Conservation (phyloP, 1,140 invertebrate species). For the Archegozetes longisetosus region DNA sequence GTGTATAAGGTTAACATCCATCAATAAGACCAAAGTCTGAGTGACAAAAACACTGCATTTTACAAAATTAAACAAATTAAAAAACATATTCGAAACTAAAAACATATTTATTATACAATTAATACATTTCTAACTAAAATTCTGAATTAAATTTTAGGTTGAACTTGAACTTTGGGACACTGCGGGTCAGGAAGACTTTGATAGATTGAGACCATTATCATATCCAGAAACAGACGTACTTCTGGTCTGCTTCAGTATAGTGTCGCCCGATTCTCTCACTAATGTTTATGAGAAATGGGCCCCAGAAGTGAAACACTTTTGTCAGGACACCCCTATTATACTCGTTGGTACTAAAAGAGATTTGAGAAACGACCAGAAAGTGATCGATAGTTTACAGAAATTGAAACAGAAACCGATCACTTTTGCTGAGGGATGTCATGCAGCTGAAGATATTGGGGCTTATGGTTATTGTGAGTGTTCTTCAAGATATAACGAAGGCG, state of each 20-base stretch:
- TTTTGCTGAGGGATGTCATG: background rate
- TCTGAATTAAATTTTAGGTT: slow-evolving; percentile 40
- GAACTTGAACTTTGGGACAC: slow-evolving; percentile 89
- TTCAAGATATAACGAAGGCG: background rate
- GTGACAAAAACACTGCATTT: too few species aligned
- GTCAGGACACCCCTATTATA: slow-evolving; percentile 37
- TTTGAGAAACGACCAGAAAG: slow-evolving; percentile 32
- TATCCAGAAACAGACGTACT: slow-evolving; percentile 98
- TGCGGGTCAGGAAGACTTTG: slow-evolving; percentile 88
- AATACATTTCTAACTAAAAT: too few species aligned
- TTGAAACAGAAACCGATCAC: background rate
- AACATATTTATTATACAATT: too few species aligned
- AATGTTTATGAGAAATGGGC: slow-evolving; percentile 97
- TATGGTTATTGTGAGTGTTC: background rate
- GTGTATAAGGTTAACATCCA: too few species aligned
- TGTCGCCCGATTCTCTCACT: slow-evolving; percentile 96
- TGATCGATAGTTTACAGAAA: background rate
- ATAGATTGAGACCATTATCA: slow-evolving; percentile 83
- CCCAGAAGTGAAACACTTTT: slow-evolving; percentile 47
- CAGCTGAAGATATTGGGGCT: background rate
- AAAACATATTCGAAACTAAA: too few species aligned
- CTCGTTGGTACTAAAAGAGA: slow-evolving; percentile 49
- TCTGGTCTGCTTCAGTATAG: slow-evolving; percentile 91
- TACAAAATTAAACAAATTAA: too few species aligned
- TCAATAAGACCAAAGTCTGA: too few species aligned